Percentiles rank a stretch among this genome's conserved stretches.
Conservation (phyloP, 2,113 vertebrate genomes). For the Myotis brandtii region DNA sequence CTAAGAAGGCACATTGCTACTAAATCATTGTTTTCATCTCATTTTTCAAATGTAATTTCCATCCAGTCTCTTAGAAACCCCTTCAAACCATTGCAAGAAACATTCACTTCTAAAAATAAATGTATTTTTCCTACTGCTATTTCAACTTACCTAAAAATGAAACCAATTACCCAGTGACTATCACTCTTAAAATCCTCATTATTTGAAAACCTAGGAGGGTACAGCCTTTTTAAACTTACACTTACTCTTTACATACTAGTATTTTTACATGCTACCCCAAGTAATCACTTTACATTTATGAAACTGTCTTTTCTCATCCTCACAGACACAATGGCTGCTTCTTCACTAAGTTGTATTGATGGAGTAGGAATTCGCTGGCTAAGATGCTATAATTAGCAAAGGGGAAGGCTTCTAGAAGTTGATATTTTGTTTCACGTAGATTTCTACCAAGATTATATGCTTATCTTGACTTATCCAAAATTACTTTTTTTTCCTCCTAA, state of each 20-base stretch:
- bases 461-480: conserved; percentile 12
- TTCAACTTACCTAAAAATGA: conserved; percentile 44
- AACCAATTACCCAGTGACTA: neutral
- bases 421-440: neutral
- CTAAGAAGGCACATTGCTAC: neutral
- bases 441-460: neutral
- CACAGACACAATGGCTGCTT: neutral
- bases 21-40: neutral
- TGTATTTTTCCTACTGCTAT: neutral
- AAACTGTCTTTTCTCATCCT: neutral
- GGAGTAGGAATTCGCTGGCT: neutral
- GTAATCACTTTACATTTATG: neutral
- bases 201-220: neutral
- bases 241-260: neutral
- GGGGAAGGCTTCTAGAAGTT: neutral
- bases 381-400: neutral
- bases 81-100: neutral
- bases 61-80: neutral
- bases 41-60: conserved; percentile 51
- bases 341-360: neutral
- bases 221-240: neutral
- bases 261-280: neutral
- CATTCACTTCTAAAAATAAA: conserved; percentile 20
- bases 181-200: neutral
- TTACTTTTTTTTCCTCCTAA: conserved; percentile 24